Percentiles rank a stretch among this genome's conserved stretches.
Evolutionary conservation across 2,888 invertebrate species (phyloP).

Genomic region (Drosophila austrosaltans): DNA sequence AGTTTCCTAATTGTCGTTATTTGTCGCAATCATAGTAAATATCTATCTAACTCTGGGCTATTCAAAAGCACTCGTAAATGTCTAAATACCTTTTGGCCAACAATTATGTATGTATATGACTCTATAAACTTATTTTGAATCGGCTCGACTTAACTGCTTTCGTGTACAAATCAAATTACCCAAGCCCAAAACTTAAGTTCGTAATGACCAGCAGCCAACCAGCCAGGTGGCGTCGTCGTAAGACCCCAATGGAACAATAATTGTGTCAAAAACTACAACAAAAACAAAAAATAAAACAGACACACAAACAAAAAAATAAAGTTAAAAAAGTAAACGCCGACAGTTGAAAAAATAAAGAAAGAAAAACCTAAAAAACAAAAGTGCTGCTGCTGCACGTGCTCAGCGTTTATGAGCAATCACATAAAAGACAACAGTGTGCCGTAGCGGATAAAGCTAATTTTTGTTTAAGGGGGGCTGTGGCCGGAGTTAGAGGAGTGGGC

Average conservation of each 20-base stretch:
- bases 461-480: not conserved
- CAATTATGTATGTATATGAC: conserved; percentile 31
- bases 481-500: conserved; percentile 16
- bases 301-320: conserved; percentile 14
- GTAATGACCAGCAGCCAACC: conserved; percentile 29
- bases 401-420: conserved; percentile 31
- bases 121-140: conserved; percentile 44
- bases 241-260: conserved; percentile 45
- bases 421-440: conserved; percentile 32
- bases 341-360: conserved; percentile 37
- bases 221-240: conserved; percentile 28
- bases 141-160: conserved; percentile 26
- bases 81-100: conserved; percentile 31
- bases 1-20: not conserved
- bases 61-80: conserved; percentile 7
- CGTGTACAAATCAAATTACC: conserved; percentile 65
- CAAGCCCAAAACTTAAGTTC: conserved; percentile 31
- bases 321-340: conserved; percentile 46
- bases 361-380: conserved; percentile 4
- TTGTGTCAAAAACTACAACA: conserved; percentile 61
- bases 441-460: not conserved
- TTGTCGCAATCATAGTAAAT: conserved; percentile 19
- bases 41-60: conserved; percentile 15
- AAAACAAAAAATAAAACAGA: conserved; percentile 11
- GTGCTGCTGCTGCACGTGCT: conserved; percentile 62